These are phyloP conservation scores for Epinephelus moara DNA, from an alignment of 2,113 vertebrate genomes.

Conservation along the genomic window DNA sequence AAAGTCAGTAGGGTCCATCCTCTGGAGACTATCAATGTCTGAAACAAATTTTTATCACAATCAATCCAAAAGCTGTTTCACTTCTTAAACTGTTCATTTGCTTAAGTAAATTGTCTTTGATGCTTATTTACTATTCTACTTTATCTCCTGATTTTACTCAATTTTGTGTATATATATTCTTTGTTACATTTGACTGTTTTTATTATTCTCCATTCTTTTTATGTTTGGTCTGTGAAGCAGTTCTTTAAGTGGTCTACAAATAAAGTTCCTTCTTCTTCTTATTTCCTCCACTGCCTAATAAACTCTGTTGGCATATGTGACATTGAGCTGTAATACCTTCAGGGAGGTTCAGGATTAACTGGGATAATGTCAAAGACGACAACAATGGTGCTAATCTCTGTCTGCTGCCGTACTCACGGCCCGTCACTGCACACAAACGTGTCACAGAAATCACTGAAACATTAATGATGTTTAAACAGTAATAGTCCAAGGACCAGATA, in stretches of 20 bases:
- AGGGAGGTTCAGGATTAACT: constrained; percentile 18
- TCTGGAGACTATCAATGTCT: no score
- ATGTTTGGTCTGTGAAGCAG: background rate
- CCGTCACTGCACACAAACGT: background rate
- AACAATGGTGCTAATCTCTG: constrained; percentile 36
- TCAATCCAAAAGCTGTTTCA: no score
- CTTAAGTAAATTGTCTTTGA: no score
- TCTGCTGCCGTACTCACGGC: background rate
- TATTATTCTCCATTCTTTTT: no score
- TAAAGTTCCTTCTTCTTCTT: no score
- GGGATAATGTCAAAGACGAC: constrained; percentile 42
- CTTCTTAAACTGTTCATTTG: no score
- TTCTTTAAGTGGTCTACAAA: background rate
- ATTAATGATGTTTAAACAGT: background rate
- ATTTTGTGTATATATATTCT: no score
- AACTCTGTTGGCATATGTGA: background rate
- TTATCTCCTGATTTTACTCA: no score
- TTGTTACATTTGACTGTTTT: no score
- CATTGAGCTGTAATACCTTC: background rate
- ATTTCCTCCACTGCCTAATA: background rate
- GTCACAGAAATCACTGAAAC: background rate
- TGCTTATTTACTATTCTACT: no score
- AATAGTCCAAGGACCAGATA: background rate
- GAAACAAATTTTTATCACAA: no score
- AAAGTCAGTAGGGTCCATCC: no score